These are phyloP conservation scores for Upupa epops DNA, from an alignment of 2,113 vertebrate species.

Conservation along the genomic window DNA sequence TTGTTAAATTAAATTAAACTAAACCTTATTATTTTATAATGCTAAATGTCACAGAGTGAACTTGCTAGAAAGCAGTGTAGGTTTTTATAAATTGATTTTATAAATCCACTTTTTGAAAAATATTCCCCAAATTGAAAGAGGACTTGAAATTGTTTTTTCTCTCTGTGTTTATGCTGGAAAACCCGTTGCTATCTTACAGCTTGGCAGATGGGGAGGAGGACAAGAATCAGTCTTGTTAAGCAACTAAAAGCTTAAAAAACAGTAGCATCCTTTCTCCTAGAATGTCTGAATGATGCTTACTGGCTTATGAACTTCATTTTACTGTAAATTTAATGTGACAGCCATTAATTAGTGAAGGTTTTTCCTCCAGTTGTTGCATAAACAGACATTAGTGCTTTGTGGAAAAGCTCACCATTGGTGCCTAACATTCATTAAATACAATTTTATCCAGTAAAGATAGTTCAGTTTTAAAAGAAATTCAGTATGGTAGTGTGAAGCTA, in stretches of 20 bases:
- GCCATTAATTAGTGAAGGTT: neutral
- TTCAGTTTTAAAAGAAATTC: neutral
- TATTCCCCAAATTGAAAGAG: neutral
- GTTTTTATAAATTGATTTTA: neutral
- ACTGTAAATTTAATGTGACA: neutral
- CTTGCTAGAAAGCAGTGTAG: neutral
- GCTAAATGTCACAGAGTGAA: neutral
- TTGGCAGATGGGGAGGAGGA: neutral
- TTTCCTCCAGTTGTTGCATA: neutral
- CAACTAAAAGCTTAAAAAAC: too few relatives aligned
- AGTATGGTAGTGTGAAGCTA: neutral
- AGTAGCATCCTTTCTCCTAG: neutral
- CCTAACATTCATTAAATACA: neutral
- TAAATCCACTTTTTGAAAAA: too few relatives aligned
- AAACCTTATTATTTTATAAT: neutral
- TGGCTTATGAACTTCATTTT: neutral
- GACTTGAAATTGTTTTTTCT: neutral
- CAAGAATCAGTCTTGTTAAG: neutral
- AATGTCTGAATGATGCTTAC: neutral
- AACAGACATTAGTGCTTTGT: neutral
- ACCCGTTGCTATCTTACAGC: neutral
- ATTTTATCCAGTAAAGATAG: neutral
- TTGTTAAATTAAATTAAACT: neutral
- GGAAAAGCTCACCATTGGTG: neutral
- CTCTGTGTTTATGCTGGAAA: neutral